phyloP scores from a whole-genome alignment of 2,113 vertebrate genomes.

The Bubalus kerabau region DNA sequence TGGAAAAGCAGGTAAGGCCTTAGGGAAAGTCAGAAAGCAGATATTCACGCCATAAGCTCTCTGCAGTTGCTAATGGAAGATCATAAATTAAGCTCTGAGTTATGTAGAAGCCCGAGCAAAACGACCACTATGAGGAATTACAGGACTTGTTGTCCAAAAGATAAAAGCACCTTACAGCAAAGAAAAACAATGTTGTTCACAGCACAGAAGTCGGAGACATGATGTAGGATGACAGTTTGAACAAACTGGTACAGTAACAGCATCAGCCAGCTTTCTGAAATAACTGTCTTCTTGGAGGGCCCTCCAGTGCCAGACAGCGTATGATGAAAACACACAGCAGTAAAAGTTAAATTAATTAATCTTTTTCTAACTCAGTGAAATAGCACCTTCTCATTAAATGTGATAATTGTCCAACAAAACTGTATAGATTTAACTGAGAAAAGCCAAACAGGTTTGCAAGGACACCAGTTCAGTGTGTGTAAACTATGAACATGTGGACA shows the following conservation, averaged over 20 bases:
- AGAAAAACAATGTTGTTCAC: not conserved
- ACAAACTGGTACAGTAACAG: not conserved
- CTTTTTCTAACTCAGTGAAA: not conserved
- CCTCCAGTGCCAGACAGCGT: not conserved
- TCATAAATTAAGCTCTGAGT: not conserved
- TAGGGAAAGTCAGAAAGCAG: not conserved
- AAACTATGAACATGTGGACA: not conserved
- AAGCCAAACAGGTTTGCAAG: not conserved
- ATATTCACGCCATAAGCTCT: not conserved
- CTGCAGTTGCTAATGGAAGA: not conserved
- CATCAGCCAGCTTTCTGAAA: not conserved
- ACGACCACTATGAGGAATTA: not conserved
- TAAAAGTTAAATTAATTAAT: not conserved
- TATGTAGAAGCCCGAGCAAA: not conserved
- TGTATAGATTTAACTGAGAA: not conserved
- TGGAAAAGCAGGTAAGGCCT: not conserved
- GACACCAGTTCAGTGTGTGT: fast-evolving
- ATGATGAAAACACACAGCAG: not conserved
- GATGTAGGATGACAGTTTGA: not conserved
- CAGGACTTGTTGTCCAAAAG: not conserved
- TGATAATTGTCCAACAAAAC: not conserved
- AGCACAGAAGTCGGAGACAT: not conserved
- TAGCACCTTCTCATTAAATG: too few relatives aligned
- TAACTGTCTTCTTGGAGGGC: not conserved
- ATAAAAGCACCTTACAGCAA: not conserved